phyloP scores from a whole-genome alignment of 2,888 invertebrate genomes.

The Amblyteles armatorius region DNA sequence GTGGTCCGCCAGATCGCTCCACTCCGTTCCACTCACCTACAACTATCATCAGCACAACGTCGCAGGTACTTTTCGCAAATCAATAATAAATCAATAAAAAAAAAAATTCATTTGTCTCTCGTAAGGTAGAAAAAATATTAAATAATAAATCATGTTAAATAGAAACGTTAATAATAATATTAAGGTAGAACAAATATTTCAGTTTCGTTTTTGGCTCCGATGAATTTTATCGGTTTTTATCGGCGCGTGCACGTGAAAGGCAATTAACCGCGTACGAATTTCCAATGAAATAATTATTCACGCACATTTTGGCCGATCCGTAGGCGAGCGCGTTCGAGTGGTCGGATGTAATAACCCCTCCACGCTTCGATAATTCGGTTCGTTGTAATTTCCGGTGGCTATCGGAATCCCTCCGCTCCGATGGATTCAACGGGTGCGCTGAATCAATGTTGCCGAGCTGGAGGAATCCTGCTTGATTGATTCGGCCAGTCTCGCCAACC shows the following conservation, averaged over 20 bases:
- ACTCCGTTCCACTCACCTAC: slow-evolving; percentile 91
- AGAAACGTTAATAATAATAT: too few relatives aligned
- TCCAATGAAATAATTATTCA: slow-evolving; percentile 12
- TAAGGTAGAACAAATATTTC: not conserved
- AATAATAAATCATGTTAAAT: too few relatives aligned
- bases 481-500: not conserved
- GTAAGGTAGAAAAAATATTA: not conserved
- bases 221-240: not conserved
- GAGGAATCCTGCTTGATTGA: not conserved
- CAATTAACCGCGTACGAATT: not conserved
- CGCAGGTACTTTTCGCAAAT: slow-evolving; percentile 85
- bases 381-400: slow-evolving; percentile 50
- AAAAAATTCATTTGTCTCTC: not conserved
- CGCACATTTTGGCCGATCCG: slow-evolving; percentile 13
- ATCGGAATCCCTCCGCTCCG: slow-evolving; percentile 21
- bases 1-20: slow-evolving; percentile 88
- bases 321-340: not conserved
- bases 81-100: not conserved
- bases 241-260: not conserved
- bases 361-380: slow-evolving; percentile 36
- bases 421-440: not conserved
- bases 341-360: slow-evolving; percentile 1
- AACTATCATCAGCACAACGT: slow-evolving; percentile 92
- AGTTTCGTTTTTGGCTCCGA: not conserved
- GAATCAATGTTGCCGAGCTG: not conserved